Percentiles rank a stretch among this genome's conserved stretches.
Evolutionary conservation across 2,888 invertebrate species (phyloP).

Genomic region (Trimorus sp.): DNA sequence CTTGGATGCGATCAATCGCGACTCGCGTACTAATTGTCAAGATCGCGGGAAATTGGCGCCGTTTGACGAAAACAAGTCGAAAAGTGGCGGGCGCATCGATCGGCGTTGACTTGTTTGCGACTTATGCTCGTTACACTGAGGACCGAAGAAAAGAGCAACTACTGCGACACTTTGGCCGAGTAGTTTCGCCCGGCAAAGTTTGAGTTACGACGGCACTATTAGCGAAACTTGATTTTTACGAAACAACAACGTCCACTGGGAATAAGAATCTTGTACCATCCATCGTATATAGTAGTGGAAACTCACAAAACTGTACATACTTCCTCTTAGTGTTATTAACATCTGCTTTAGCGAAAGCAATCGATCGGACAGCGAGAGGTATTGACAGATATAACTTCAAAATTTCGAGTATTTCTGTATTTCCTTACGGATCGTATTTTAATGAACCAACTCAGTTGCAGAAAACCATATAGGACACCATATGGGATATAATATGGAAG

Average conservation of each 20-base stretch:
- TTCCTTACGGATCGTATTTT: no score
- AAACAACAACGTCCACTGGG: conserved; percentile 44
- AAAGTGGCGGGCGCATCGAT: no score
- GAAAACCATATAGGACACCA: no score
- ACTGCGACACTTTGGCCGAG: background rate
- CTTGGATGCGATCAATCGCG: no score
- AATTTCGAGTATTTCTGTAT: no score
- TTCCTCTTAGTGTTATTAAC: conserved; percentile 33
- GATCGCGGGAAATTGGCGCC: no score
- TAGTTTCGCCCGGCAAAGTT: background rate
- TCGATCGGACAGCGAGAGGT: background rate
- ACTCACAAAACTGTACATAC: conserved; percentile 31
- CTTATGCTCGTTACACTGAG: conserved; percentile 5
- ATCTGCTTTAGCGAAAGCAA: conserved; percentile 30
- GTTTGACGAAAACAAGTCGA: no score
- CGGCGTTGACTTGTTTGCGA: conserved; percentile 6
- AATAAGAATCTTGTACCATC: conserved; percentile 24
- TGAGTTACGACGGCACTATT: conserved; percentile 8
- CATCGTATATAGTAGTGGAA: conserved; percentile 26
- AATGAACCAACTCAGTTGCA: no score
- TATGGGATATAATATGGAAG: no score
- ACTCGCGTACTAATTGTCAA: no score
- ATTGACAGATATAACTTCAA: no score
- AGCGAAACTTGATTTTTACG: conserved; percentile 39
- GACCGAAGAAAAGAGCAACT: background rate